Evolutionary conservation across 2,113 vertebrate species (phyloP).

Genomic region (Eolophus roseicapilla): DNA sequence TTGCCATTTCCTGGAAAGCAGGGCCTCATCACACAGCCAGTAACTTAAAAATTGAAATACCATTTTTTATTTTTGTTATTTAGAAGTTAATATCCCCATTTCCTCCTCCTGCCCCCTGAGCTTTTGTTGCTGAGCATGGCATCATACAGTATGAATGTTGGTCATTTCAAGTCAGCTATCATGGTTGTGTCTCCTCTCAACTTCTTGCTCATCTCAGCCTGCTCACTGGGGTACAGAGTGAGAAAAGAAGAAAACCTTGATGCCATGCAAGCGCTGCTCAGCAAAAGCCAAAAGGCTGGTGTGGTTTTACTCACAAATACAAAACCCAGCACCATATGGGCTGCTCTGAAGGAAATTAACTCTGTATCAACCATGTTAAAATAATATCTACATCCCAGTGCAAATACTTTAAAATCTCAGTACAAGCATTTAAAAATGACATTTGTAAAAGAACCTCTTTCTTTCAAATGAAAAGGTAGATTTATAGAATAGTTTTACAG

Average conservation of each 20-base stretch:
- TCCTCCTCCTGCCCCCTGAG: not conserved
- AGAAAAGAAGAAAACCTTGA: not conserved
- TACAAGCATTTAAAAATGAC: not conserved
- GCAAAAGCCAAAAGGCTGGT: not conserved
- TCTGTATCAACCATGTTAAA: not conserved
- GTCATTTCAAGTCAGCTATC: not conserved
- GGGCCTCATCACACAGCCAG: not conserved
- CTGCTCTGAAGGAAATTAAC: not conserved
- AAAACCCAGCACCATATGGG: not conserved
- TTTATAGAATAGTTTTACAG: not conserved
- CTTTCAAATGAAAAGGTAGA: not conserved
- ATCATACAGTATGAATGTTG: not conserved
- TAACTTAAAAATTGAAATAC: not conserved
- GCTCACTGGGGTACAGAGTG: not conserved
- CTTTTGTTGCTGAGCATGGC: not conserved
- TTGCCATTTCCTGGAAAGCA: not conserved
- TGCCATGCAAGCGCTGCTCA: not conserved
- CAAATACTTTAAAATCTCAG: not conserved
- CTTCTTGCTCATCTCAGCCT: not conserved
- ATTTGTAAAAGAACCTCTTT: not conserved
- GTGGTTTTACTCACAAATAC: not conserved
- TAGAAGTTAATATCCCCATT: not conserved
- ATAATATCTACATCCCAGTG: not conserved
- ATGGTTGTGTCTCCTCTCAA: not conserved
- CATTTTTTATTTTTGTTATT: not conserved